Evolutionary conservation across 2,113 vertebrate genomes (phyloP), one percentile per base, ranked within the genome.

Genomic region (Tragelaphus strepsiceros): DNA sequence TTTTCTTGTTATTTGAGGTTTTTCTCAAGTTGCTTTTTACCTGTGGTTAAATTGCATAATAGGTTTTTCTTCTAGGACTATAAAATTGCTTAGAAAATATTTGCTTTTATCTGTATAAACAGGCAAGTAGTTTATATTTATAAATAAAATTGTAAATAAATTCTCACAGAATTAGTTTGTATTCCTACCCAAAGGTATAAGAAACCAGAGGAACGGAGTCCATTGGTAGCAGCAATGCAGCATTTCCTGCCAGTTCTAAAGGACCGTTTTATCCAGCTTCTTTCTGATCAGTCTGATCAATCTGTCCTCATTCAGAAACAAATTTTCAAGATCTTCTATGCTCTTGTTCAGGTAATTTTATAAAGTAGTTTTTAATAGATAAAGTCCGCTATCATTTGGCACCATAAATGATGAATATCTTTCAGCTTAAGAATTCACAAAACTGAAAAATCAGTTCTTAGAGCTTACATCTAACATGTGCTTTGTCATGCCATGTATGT

Each of bases 311-410:
- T 99, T 88, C 99, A 99, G 98, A 99, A 99, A 98, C 99, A 99
- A 91, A 99, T 99, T 99, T 99, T 99, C 98, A 99, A 99, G 99
- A 99, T 99, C 98, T 99, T 99, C 98, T 99, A 99, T 93, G 99
- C 99, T 91, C 99, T 99, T 97, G 99, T 99, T 98, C 99, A 99
- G 99, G 99, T 99, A 99, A 89, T 95, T 54, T 84, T 61, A 39
- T 51, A 93, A 96, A 88, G 74, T 35, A 59, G 1, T 81, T 91
- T 88, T 82, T 67, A 81, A 59, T 51, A 67, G 43, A 89, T 93
- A 39, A 85, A 22, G 15, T 91, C 7, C 46, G 11, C 61, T 88
- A 5, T 43, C 21, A 26, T 67, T 95, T 92, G 32, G 26, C 46
- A 62, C 11, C 80, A 94, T 96, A 53, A 90, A 96, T 7, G 49